Evolutionary conservation across 2,797 vertebrate species (phyloP), one percentile per base, ranked within the genome.

Genomic region (Poecilia picta): DNA sequence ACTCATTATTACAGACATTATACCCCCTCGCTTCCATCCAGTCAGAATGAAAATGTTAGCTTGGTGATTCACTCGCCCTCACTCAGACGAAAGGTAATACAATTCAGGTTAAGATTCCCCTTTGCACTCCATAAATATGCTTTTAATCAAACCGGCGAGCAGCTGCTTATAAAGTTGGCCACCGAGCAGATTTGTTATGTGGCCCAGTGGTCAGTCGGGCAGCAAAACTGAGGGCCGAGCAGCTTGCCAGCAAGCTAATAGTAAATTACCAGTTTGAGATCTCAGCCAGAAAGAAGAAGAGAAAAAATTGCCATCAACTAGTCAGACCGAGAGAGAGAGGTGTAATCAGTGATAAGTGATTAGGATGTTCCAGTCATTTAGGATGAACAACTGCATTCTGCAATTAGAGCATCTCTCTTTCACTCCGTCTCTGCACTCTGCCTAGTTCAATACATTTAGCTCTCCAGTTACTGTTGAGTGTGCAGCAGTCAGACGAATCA

Each of bases 271-370:
- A 75, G 76, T 88, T 79, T 71, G 78, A 59, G 59, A 79, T 53
- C 78, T 10, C 75, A 79, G 79, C 75, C 76, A 81, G 81, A 76
- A 78, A 25, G 41, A 33, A 36, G 18, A 55, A 47, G 18, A 53
- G 10, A 72, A 88, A 70, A 80, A 72, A 76, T 74, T 80, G 73
- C 39, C 75, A 88, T 79, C 75, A 87, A 72, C 66, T 31, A 81
- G 88, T 78, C 75, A 79, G 78, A 86, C 71, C 46, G 74, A 86
- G 78, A 81, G 80, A 79, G 84, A 87, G 74, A 82, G 85, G 81
- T 88, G 87, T 92, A 91, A 93, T 92, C 92, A 90, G 80, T 87
- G 83, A 90, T 90, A 90, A 91, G 85, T 93, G 88, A 92, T 94
- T 87, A 89, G 83, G 90, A 85, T 87, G 89, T 85, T 93, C 81